These are phyloP conservation scores for Clavelina lepadiformis DNA, from an alignment of 23 tunicate species.

Conservation along the genomic window DNA sequence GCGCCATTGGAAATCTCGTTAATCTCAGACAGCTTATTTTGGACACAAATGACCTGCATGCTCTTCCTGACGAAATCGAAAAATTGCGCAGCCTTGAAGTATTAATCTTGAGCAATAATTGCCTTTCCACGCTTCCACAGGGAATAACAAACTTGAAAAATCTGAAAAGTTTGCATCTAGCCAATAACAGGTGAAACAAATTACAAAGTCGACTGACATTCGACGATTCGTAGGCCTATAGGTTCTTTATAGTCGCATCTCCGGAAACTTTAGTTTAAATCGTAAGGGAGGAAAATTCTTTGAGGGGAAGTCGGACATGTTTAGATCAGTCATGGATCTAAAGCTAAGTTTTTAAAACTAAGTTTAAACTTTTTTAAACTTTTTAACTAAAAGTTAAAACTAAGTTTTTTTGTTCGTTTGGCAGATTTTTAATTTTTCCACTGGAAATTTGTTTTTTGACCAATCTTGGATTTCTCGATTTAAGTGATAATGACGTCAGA, in stretches of 20 bases:
- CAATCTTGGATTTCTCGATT: conserved; percentile 63
- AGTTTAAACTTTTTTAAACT: no score
- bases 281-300: no score
- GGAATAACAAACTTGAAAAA: conserved; percentile 28
- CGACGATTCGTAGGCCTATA: no score
- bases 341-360: no score
- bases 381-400: no score
- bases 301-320: no score
- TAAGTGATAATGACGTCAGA: conserved; percentile 53
- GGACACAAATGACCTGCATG: conserved; percentile 74
- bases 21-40: conserved; percentile 43
- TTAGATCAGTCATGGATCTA: no score
- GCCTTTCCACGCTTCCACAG: conserved; percentile 35
- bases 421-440: conserved; percentile 66
- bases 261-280: no score
- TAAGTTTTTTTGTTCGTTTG: no score
- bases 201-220: no score
- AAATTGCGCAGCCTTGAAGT: conserved; percentile 48
- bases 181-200: conserved; percentile 68
- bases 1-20: conserved; percentile 52
- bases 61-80: conserved; percentile 48
- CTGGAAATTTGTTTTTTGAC: conserved; percentile 35
- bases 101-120: conserved; percentile 62
- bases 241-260: no score
- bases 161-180: conserved; percentile 64